Conservation (phyloP, 2,888 invertebrate genomes). For the Auanema freiburgensis region DNA sequence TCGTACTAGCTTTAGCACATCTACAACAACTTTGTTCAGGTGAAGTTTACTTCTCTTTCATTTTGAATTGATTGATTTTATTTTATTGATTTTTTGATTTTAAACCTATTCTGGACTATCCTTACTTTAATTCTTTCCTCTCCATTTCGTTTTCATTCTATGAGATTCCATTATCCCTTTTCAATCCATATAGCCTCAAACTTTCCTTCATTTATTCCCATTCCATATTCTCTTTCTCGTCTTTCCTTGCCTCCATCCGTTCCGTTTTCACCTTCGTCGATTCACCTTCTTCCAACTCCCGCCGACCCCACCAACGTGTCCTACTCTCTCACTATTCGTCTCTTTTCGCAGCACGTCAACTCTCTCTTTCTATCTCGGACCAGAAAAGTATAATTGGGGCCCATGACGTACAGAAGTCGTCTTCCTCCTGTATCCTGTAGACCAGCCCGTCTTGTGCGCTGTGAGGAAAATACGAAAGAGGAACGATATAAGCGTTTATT, state of each 20-base stretch:
- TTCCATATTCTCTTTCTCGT: not conserved
- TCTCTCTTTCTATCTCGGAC: constrained; percentile 7
- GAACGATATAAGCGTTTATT: too few relatives aligned
- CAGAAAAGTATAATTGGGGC: not conserved
- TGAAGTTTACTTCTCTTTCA: not conserved
- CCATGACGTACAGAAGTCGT: not conserved
- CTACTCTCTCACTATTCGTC: not conserved
- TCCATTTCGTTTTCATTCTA: not conserved
- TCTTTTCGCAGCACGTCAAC: not conserved
- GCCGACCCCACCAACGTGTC: too few relatives aligned
- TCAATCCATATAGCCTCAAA: too few relatives aligned
- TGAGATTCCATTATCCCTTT: not conserved
- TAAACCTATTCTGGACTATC: not conserved
- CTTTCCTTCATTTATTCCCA: too few relatives aligned
- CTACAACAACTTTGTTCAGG: not conserved
- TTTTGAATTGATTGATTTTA: not conserved
- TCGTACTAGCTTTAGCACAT: not conserved
- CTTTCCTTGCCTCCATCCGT: constrained; percentile 3
- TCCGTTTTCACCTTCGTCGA: not conserved
- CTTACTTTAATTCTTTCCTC: constrained; percentile 5
- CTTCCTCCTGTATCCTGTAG: not conserved
- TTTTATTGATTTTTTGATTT: not conserved
- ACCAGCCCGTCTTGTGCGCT: not conserved
- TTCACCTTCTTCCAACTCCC: too few relatives aligned
- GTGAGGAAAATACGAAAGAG: too few relatives aligned